Evolutionary conservation across 2,797 vertebrate species (phyloP).

Genomic region (Pelodytes ibericus): DNA sequence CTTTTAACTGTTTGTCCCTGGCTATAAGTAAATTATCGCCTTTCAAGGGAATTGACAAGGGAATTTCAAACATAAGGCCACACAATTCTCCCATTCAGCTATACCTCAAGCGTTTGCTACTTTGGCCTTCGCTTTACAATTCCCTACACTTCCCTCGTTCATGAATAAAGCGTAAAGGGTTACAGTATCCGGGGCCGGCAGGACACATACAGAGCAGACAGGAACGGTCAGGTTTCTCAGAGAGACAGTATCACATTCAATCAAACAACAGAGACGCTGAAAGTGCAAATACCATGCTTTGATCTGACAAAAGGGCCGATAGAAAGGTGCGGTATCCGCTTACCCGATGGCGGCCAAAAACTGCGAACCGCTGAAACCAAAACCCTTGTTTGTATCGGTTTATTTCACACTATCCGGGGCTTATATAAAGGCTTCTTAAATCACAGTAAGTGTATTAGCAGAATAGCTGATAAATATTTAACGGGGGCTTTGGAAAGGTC

Average conservation of each 20-base stretch:
- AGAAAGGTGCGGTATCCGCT: neutral
- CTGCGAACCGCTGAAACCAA: neutral
- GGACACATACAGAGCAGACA: too few relatives aligned
- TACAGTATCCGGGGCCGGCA: too few relatives aligned
- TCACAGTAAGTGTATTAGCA: neutral
- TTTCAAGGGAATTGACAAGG: too few relatives aligned
- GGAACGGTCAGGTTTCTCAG: neutral
- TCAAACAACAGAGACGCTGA: neutral
- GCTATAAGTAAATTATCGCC: too few relatives aligned
- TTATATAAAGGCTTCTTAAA: neutral
- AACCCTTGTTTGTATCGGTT: neutral
- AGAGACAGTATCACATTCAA: neutral
- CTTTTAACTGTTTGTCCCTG: too few relatives aligned
- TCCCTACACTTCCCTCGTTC: too few relatives aligned
- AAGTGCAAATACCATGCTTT: constrained; percentile 2
- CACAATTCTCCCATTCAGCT: too few relatives aligned
- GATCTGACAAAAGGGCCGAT: neutral
- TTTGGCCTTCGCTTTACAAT: too few relatives aligned
- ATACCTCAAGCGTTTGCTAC: too few relatives aligned
- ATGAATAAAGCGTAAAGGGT: too few relatives aligned
- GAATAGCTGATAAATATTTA: neutral
- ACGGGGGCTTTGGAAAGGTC: constrained; percentile 10
- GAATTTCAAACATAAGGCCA: too few relatives aligned
- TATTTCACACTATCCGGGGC: neutral
- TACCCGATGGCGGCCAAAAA: neutral